phyloP scores from a whole-genome alignment of 2,797 vertebrate genomes.

The Remorina albescens region DNA sequence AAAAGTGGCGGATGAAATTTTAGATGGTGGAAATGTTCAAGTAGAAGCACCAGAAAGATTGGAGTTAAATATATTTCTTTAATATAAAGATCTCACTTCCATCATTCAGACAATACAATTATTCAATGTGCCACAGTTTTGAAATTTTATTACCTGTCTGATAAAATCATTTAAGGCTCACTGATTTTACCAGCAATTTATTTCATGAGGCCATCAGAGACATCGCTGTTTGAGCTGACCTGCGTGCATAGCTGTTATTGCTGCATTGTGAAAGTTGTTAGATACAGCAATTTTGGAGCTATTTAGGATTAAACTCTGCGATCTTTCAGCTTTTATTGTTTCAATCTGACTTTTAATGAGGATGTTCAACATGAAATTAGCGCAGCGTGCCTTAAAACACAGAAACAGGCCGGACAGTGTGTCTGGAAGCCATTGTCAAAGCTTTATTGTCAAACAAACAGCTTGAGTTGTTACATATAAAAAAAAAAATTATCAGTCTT shows the following conservation, averaged over 20 bases:
- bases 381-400: not conserved
- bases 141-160: not conserved
- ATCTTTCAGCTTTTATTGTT: no score
- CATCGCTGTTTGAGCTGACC: not conserved
- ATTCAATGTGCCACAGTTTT: not conserved
- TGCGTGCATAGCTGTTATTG: not conserved
- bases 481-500: constrained; percentile 28
- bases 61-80: not conserved
- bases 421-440: constrained; percentile 65
- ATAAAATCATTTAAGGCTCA: not conserved
- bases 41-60: not conserved
- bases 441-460: constrained; percentile 79
- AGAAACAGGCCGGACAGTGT: constrained; percentile 25
- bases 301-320: not conserved
- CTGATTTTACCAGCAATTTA: not conserved
- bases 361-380: not conserved
- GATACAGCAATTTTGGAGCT: not conserved
- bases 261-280: constrained; percentile 8
- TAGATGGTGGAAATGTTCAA: not conserved
- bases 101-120: no score
- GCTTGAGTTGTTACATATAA: constrained; percentile 59
- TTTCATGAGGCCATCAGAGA: not conserved
- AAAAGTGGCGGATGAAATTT: not conserved
- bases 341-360: not conserved
- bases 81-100: no score